These are phyloP conservation scores for Leuciscus idus DNA, from an alignment of 2,113 vertebrate species.

Conservation along the genomic window DNA sequence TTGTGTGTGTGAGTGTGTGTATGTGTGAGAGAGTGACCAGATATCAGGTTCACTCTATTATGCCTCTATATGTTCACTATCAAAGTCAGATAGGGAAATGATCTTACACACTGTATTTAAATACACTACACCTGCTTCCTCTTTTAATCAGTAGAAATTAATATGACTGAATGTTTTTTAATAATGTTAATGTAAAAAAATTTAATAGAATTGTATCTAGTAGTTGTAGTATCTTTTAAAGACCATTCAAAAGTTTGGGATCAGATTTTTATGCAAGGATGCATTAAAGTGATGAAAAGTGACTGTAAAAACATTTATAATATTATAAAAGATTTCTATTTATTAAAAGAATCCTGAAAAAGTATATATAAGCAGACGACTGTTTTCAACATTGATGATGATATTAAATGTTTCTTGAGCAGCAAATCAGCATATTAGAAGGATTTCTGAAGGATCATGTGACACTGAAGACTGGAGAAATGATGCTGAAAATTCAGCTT, in stretches of 20 bases:
- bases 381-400: not conserved
- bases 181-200: not conserved
- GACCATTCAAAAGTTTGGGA: not conserved
- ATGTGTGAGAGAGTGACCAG: not conserved
- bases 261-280: not conserved
- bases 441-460: not conserved
- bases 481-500: not conserved
- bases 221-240: not conserved
- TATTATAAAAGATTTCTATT: not conserved
- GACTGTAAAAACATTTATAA: not conserved
- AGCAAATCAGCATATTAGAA: not conserved
- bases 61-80: constrained; percentile 5
- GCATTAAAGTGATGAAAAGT: not conserved
- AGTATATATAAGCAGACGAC: not conserved
- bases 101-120: constrained; percentile 35
- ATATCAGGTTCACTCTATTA: constrained; percentile 12
- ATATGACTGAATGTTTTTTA: not conserved
- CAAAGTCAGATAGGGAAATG: constrained; percentile 45
- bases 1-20: not conserved
- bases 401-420: not conserved
- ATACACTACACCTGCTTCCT: constrained; percentile 44
- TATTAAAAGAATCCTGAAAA: not conserved
- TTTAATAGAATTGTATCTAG: not conserved
- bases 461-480: not conserved
- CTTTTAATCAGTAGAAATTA: constrained; percentile 41